Conservation (phyloP, 2,888 invertebrate genomes). For the Girardia tigrina region DNA sequence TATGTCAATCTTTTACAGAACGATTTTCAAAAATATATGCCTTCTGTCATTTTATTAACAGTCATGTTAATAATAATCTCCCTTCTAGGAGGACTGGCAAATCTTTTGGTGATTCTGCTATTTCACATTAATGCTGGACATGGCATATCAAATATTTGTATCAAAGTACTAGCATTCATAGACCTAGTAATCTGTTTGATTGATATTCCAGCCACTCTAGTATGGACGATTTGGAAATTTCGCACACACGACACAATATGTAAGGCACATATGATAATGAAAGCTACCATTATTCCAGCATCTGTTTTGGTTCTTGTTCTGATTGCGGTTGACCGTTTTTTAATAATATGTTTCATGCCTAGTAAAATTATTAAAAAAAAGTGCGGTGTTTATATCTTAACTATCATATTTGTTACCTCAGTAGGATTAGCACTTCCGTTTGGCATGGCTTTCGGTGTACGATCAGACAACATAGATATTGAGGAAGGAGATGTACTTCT, state of each 20-base stretch:
- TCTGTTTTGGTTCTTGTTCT: conserved; percentile 41
- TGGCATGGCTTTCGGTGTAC: neutral
- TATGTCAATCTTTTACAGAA: neutral
- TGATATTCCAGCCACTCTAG: conserved; percentile 41
- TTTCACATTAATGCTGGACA: neutral
- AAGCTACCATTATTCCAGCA: conserved; percentile 40
- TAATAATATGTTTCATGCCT: conserved; percentile 40
- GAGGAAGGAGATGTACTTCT: neutral
- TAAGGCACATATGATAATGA: conserved; percentile 40
- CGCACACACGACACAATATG: conserved; percentile 40
- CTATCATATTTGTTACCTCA: neutral
- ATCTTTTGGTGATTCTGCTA: neutral
- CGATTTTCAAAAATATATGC: conserved; percentile 13
- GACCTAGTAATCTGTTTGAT: conserved; percentile 41
- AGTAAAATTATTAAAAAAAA: conserved; percentile 24
- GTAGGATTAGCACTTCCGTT: neutral
- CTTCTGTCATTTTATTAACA: neutral
- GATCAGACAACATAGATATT: neutral
- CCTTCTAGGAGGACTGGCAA: neutral
- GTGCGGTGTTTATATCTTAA: neutral
- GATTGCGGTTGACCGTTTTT: conserved; percentile 42
- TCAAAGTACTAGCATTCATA: conserved; percentile 40
- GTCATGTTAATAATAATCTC: neutral
- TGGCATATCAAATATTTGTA: conserved; percentile 40
- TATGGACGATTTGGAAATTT: conserved; percentile 40